These are phyloP conservation scores for Hermaeophaga mercurialis DNA, from an alignment of 2,888 invertebrate species.

Conservation along the genomic window DNA sequence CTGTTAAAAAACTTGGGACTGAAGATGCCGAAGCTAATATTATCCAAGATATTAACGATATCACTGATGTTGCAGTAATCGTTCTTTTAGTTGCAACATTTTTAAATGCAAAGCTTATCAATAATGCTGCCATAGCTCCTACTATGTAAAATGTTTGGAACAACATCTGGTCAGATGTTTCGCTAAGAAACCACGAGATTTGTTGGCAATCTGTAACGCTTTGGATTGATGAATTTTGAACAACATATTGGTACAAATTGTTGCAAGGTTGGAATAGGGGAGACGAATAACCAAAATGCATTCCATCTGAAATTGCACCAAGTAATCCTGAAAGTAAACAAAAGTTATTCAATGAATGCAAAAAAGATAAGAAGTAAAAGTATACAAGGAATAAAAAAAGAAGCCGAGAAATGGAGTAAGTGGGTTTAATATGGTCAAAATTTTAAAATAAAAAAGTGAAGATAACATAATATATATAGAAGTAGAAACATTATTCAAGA, in stretches of 20 bases:
- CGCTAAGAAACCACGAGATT: background rate
- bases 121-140: slow-evolving; percentile 8
- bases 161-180: slow-evolving; percentile 6
- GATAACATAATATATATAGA: too few species aligned
- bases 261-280: background rate
- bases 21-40: slow-evolving; percentile 2
- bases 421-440: too few species aligned
- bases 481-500: too few species aligned
- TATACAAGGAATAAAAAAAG: too few species aligned
- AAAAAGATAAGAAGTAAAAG: too few species aligned
- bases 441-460: too few species aligned
- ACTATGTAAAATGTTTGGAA: slow-evolving; percentile 10
- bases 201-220: background rate
- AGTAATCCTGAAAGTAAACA: background rate
- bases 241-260: background rate
- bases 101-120: background rate
- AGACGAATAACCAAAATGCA: slow-evolving; percentile 3
- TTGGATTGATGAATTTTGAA: background rate
- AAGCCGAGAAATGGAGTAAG: too few species aligned
- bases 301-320: background rate
- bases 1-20: background rate
- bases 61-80: background rate
- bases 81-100: background rate
- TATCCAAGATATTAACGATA: slow-evolving; percentile 12
- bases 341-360: too few species aligned